These are phyloP conservation scores for Gonatopus flavifemur DNA, from an alignment of 1,140 invertebrate genomes.

Conservation along the genomic window DNA sequence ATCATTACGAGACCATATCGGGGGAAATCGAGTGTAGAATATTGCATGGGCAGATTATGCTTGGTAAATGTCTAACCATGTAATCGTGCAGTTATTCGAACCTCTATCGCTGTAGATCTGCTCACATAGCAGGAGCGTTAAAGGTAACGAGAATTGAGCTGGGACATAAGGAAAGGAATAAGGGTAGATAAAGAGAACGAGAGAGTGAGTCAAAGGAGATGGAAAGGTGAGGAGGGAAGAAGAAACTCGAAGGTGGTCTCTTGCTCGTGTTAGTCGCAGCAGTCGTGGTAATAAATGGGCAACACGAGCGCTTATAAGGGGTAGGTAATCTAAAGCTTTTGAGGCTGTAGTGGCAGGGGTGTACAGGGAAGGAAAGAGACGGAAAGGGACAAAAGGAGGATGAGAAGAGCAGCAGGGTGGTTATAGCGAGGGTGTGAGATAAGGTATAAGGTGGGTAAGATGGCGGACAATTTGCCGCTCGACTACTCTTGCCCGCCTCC, in stretches of 20 bases:
- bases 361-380: not conserved
- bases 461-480: constrained; percentile 61
- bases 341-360: constrained; percentile 26
- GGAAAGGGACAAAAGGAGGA: constrained; percentile 9
- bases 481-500: constrained; percentile 56
- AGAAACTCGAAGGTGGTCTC: constrained; percentile 35
- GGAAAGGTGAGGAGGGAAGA: constrained; percentile 15
- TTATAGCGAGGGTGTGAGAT: constrained; percentile 40
- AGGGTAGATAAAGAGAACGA: constrained; percentile 18
- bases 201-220: constrained; percentile 6
- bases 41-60: too few relatives aligned
- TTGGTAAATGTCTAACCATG: too few relatives aligned
- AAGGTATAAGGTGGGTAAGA: constrained; percentile 59
- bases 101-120: constrained; percentile 8
- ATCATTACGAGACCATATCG: too few relatives aligned
- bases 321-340: constrained; percentile 57
- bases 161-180: constrained; percentile 16
- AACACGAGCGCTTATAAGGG: constrained; percentile 58
- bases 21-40: too few relatives aligned
- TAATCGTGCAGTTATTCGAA: constrained; percentile 36
- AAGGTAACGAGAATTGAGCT: constrained; percentile 30
- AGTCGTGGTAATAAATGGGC: constrained; percentile 56
- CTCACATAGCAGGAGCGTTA: constrained; percentile 18
- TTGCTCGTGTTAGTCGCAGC: constrained; percentile 45
- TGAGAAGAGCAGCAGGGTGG: constrained; percentile 23